phyloP scores from a whole-genome alignment of 2,797 vertebrate species.

The Margarornis squamiger region DNA sequence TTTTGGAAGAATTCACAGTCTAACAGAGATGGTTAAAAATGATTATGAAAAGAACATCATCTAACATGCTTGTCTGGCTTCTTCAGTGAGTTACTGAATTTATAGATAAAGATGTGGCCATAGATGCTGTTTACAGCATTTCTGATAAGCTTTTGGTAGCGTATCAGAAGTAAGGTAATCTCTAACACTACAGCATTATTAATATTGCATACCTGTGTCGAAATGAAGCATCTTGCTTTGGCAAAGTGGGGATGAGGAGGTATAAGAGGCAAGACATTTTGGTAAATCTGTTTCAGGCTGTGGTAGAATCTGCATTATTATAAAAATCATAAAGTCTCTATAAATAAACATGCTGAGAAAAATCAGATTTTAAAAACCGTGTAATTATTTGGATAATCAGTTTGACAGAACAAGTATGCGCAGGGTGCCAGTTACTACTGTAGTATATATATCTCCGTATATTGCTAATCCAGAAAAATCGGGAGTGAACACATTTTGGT shows the following conservation, averaged over 20 bases:
- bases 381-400: not conserved
- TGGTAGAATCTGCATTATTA: not conserved
- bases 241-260: not conserved
- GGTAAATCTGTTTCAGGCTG: not conserved
- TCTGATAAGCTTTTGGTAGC: not conserved
- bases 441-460: no score
- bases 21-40: not conserved
- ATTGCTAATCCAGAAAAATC: not conserved
- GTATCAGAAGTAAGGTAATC: not conserved
- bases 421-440: not conserved
- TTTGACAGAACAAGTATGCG: not conserved
- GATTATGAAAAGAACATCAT: not conserved
- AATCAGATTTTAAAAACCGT: not conserved
- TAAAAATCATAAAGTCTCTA: not conserved
- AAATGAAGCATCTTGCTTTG: not conserved
- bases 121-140: not conserved
- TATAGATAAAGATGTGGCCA: not conserved
- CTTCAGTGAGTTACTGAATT: not conserved
- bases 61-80: not conserved
- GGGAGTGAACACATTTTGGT: not conserved
- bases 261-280: not conserved
- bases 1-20: not conserved
- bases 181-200: not conserved
- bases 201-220: not conserved
- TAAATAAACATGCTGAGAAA: not conserved